Percentiles rank a stretch among this genome's conserved stretches.
Conservation (phyloP, 2,797 vertebrate genomes). For the Sparidentex hasta region DNA sequence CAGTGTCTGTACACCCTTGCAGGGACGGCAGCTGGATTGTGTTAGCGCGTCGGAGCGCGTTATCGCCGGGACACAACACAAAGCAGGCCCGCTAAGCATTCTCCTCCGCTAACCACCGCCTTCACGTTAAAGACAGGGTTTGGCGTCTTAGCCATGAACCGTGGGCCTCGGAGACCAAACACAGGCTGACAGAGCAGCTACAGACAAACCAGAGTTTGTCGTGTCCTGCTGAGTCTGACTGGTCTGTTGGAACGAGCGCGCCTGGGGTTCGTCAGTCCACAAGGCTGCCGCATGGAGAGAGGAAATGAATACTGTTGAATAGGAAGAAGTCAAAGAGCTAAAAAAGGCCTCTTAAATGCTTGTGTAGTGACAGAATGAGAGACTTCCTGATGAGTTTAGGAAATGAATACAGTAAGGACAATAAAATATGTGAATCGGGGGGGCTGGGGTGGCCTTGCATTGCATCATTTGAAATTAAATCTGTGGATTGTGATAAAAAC, state of each 20-base stretch:
- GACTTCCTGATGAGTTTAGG: conserved; percentile 44
- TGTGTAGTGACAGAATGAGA: conserved; percentile 36
- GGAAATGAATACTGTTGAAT: conserved; percentile 53
- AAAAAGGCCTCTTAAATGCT: conserved; percentile 27
- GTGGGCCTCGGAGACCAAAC: conserved; percentile 69
- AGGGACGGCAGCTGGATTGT: conserved; percentile 71
- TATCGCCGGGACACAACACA: conserved; percentile 70
- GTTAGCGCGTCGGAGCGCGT: conserved; percentile 69
- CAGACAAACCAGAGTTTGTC: conserved; percentile 41
- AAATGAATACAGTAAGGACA: conserved; percentile 38
- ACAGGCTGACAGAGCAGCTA: conserved; percentile 59
- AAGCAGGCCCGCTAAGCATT: conserved; percentile 66
- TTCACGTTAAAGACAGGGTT: conserved; percentile 65
- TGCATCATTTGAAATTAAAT: conserved; percentile 19
- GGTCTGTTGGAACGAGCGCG: conserved; percentile 30
- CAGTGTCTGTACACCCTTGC: conserved; percentile 23
- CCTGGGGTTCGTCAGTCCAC: conserved; percentile 65
- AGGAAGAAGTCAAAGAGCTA: conserved; percentile 33
- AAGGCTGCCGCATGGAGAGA: conserved; percentile 11
- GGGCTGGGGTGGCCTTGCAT: background rate
- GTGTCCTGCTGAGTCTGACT: conserved; percentile 43
- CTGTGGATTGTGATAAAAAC: conserved; percentile 34
- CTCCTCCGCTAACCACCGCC: conserved; percentile 52
- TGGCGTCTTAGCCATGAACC: conserved; percentile 68
- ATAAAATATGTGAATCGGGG: conserved; percentile 27